A percentile compares a stretch with the other conserved stretches of the same genome.
Conservation (phyloP, 1,140 invertebrate species). For the Dendrolimus punctatus region DNA sequence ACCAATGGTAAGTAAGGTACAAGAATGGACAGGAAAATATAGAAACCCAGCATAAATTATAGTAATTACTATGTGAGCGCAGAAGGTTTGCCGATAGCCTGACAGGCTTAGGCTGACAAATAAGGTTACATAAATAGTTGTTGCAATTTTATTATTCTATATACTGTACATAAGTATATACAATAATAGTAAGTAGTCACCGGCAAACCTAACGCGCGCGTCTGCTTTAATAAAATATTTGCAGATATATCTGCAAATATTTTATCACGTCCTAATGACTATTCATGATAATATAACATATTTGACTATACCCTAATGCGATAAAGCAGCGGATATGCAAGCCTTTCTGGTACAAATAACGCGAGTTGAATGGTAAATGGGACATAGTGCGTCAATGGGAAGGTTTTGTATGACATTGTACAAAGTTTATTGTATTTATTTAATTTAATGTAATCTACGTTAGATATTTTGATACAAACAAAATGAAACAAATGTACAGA, state of each 20-base stretch:
- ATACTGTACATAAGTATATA: too few relatives aligned
- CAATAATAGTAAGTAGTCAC: too few relatives aligned
- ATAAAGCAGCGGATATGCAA: constrained; percentile 48
- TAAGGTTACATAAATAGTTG: too few relatives aligned
- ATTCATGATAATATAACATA: constrained; percentile 37
- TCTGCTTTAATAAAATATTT: too few relatives aligned
- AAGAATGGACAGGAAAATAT: not conserved
- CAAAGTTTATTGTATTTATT: constrained; percentile 5
- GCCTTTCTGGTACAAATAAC: constrained; percentile 36
- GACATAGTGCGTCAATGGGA: constrained; percentile 25
- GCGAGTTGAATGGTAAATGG: constrained; percentile 36
- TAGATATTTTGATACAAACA: not conserved
- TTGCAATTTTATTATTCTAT: too few relatives aligned
- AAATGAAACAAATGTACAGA: too few relatives aligned
- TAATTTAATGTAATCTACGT: too few relatives aligned
- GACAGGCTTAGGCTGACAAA: too few relatives aligned
- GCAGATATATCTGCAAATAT: too few relatives aligned
- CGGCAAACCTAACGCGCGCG: too few relatives aligned
- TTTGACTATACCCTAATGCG: constrained; percentile 41
- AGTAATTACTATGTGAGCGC: not conserved
- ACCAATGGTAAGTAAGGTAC: not conserved
- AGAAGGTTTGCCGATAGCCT: too few relatives aligned
- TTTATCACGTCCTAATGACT: constrained; percentile 13
- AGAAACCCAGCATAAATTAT: not conserved
- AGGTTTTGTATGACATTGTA: constrained; percentile 10